Evolutionary conservation across 2,888 invertebrate genomes (phyloP), one percentile per base, ranked within the genome.

Genomic region (Gasteruption jaculator): DNA sequence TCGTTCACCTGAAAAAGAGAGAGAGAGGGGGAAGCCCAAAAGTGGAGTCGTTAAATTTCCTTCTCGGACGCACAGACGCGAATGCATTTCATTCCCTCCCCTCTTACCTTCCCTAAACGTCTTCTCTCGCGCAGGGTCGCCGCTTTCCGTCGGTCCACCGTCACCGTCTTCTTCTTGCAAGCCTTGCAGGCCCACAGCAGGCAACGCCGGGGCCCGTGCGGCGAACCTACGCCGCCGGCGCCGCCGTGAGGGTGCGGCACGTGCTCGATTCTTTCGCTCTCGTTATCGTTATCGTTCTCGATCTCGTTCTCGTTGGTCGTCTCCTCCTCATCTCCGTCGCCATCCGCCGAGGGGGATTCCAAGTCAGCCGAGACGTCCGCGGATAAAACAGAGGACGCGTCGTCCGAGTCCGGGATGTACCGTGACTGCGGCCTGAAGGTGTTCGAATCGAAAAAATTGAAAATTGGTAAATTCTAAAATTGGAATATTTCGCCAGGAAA

Each of bases 111-210:
- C 66, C 95, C 77, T 38, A 99, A 78, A 47, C 97, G 77, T 54
- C 96, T 75, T 50, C 97, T 76, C 71, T 99, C 97, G 3, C 97
- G 77, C 71, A 99, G 77, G 2, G 97, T 99, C 1, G 97, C 97
- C 5, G 97, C 97, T 78, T 95, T 95, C 63, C 97, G 80, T 39
- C 97, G 77, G 74, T 99, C 97, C 6, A 96, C 89, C 1, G 93
- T 86, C 30, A 94, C 92, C 11, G 89, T 92, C 74, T 95, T 94
- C 74, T 92, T 86, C 72, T 95, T 95, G 74, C 95, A 95, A 1
- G 94, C 93, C 66, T 95, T 95, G 72, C 96, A 96, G 2, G 95
- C 95, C 95, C 95, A 96, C 8, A 94, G 81, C 26, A 96, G 76
- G 62, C 95, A 96, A 46, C 89, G 81, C 47, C 90, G 76, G 34